Conservation (phyloP, 2,113 vertebrate species). For the Cryptomyrus ogoouensis region DNA sequence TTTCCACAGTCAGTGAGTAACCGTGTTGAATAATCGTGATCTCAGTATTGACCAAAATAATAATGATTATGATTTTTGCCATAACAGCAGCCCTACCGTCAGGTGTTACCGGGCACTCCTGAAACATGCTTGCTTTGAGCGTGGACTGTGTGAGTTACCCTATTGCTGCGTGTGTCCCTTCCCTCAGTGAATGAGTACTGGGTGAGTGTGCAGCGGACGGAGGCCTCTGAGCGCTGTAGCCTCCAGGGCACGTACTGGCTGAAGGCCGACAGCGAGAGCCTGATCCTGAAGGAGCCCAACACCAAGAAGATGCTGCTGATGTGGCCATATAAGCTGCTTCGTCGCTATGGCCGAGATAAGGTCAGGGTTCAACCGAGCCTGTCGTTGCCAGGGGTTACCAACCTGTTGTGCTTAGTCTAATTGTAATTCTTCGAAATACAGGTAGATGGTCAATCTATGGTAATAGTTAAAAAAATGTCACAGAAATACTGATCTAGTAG, state of each 20-base stretch:
- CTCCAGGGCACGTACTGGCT: constrained; percentile 76
- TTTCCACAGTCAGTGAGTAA: neutral
- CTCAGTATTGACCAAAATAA: neutral
- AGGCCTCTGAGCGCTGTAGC: constrained; percentile 80
- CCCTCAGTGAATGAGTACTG: constrained; percentile 79
- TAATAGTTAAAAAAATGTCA: neutral
- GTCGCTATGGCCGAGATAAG: constrained; percentile 89
- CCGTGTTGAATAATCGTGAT: neutral
- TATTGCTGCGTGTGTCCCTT: neutral
- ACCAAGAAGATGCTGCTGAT: constrained; percentile 61
- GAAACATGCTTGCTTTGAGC: neutral
- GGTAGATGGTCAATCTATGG: neutral
- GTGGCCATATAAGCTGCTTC: constrained; percentile 91
- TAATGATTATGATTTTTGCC: neutral
- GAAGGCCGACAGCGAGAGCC: constrained; percentile 66
- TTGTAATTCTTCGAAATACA: neutral
- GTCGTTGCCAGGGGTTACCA: neutral
- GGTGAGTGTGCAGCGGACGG: constrained; percentile 81
- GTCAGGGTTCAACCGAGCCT: constrained; percentile 49
- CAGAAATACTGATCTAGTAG: neutral
- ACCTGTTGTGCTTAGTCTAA: neutral
- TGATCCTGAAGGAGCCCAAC: constrained; percentile 73
- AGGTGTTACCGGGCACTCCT: neutral
- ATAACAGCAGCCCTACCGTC: neutral
- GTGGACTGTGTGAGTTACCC: neutral